These are phyloP conservation scores for Empis livida DNA, from an alignment of 2,888 invertebrate species.

Conservation along the genomic window DNA sequence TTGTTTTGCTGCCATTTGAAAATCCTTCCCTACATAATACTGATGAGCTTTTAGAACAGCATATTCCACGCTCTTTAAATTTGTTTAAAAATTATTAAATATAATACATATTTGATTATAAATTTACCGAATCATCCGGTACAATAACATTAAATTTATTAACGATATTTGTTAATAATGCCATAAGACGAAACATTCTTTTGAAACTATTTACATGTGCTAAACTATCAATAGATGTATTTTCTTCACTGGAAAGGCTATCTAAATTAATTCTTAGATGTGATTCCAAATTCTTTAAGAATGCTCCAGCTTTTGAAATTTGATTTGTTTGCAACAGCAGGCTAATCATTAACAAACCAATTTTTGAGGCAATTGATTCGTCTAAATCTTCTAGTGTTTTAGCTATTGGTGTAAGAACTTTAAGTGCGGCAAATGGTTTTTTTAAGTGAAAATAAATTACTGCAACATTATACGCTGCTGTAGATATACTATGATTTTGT, in stretches of 20 bases:
- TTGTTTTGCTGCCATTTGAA: constrained; percentile 37
- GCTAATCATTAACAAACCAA: constrained; percentile 28
- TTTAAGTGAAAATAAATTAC: constrained; percentile 31
- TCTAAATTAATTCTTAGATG: constrained; percentile 19
- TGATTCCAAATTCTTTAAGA: constrained; percentile 27
- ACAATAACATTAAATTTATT: constrained; percentile 27
- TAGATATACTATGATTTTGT: constrained; percentile 11
- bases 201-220: constrained; percentile 15
- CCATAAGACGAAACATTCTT: constrained; percentile 24
- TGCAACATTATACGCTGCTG: constrained; percentile 28
- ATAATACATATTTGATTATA: background rate
- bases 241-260: constrained; percentile 13
- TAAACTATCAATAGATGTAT: constrained; percentile 12
- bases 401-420: constrained; percentile 23
- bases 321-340: constrained; percentile 32
- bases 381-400: constrained; percentile 26
- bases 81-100: background rate
- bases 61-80: constrained; percentile 22
- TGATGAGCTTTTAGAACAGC: constrained; percentile 34
- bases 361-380: constrained; percentile 22
- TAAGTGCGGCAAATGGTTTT: constrained; percentile 29
- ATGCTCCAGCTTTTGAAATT: constrained; percentile 26
- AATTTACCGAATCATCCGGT: constrained; percentile 16
- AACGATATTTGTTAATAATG: constrained; percentile 26
- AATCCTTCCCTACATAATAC: constrained; percentile 35